Evolutionary conservation across 2,113 vertebrate species (phyloP).

Genomic region (Eudyptes chrysolophus): DNA sequence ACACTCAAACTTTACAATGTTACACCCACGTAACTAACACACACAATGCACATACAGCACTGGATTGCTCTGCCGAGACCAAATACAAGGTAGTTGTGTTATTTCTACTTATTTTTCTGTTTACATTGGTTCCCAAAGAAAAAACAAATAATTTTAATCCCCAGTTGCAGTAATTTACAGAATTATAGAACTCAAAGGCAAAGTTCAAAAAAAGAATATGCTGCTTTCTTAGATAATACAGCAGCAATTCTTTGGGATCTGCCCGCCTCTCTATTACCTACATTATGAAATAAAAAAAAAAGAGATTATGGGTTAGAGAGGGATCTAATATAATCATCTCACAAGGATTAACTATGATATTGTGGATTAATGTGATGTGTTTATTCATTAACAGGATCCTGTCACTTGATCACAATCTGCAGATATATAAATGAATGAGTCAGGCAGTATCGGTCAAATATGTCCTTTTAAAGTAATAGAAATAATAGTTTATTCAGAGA

Average conservation of each 20-base stretch:
- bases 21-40: background rate
- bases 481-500: background rate
- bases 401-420: background rate
- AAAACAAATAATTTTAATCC: background rate
- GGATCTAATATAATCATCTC: background rate
- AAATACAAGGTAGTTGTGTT: background rate
- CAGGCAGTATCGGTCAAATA: background rate
- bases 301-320: background rate
- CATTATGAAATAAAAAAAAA: background rate
- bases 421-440: background rate
- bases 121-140: background rate
- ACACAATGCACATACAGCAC: background rate
- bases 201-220: slow-evolving; percentile 50
- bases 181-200: background rate
- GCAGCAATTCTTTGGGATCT: slow-evolving; percentile 55
- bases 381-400: background rate
- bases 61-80: background rate
- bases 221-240: slow-evolving; percentile 59
- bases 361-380: background rate
- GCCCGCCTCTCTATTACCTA: slow-evolving; percentile 55
- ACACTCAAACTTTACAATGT: background rate
- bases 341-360: background rate
- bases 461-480: background rate
- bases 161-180: background rate
- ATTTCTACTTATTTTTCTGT: background rate